Evolutionary conservation across 1,140 invertebrate species (phyloP), one percentile per base, ranked within the genome.

Genomic region (Drosophila ohnishii): DNA sequence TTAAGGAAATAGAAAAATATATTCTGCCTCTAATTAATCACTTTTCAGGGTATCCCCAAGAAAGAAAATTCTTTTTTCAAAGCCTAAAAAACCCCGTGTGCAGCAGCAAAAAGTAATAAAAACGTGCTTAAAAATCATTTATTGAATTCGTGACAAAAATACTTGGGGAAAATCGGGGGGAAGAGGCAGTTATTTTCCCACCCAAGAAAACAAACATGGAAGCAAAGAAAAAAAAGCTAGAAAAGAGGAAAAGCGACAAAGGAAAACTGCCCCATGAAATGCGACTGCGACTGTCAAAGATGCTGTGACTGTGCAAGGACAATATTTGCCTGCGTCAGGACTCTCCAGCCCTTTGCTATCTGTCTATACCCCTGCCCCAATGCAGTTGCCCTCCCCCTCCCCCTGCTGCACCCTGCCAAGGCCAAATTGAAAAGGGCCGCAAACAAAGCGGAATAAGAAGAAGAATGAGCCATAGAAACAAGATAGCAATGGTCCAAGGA

Each of bases 61-160:
- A 8, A n/a, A 10, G 1, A n/a, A 32, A 59, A 22, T 19, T 19
- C 19, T 19, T 19, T 8, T 32, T 35, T 5, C 42, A 51, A 28
- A 62, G 80, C 69, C 78, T 75, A 28, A 64, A 64, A 35, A 50
- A 16, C 28, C 5, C 22, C 35, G 22, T 44, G 34, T 74, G 65
- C 55, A 75, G 57, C 77, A 45, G 44, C 44, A 84, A 82, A 86
- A 86, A 83, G 75, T 84, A 90, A 90, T 90, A 90, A 90, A 90
- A 80, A 75, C 47, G 67, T 78, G 83, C 87, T 88, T 90, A 84
- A 90, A 88, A 88, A 75, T 90, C 83, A 72, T 84, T 90, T 80
- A 90, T 90, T 88, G 88, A 90, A 82, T 76, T 85, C 78, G 87
- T 82, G 87, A 88, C 80, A 90, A 77, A 90, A 90, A 81, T 90